Percentiles rank a stretch among this genome's conserved stretches.
Evolutionary conservation across 1,140 invertebrate genomes (phyloP).

Genomic region (Bombus fervidus): DNA sequence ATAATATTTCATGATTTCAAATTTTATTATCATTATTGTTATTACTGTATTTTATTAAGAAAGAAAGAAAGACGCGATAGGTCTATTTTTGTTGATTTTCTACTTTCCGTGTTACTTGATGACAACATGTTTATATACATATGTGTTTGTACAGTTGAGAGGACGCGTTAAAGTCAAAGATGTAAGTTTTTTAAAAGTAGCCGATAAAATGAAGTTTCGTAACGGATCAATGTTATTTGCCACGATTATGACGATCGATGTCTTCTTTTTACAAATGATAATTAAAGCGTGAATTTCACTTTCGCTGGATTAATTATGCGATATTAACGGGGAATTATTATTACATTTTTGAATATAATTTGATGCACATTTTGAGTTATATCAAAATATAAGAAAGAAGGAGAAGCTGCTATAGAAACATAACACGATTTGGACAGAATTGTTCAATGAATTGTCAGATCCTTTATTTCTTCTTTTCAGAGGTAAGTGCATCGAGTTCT

Average conservation of each 20-base stretch:
- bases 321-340: neutral
- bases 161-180: neutral
- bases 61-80: no score
- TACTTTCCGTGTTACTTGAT: neutral
- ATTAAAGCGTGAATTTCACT: neutral
- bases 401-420: neutral
- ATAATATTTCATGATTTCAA: neutral
- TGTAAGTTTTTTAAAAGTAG: neutral
- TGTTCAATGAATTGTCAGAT: slow-evolving; percentile 19
- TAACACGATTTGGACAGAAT: slow-evolving; percentile 16
- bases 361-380: neutral
- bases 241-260: no score
- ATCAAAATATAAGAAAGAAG: neutral
- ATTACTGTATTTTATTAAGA: no score
- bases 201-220: no score
- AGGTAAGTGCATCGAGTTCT: slow-evolving; percentile 11
- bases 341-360: neutral
- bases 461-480: neutral
- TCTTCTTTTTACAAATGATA: neutral
- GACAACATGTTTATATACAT: no score
- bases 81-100: neutral
- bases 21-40: neutral
- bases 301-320: neutral
- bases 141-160: no score
- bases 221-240: no score